Percentiles rank a stretch among this genome's conserved stretches.
Conservation (phyloP, 1,140 invertebrate genomes). For the Drosophila cardini region DNA sequence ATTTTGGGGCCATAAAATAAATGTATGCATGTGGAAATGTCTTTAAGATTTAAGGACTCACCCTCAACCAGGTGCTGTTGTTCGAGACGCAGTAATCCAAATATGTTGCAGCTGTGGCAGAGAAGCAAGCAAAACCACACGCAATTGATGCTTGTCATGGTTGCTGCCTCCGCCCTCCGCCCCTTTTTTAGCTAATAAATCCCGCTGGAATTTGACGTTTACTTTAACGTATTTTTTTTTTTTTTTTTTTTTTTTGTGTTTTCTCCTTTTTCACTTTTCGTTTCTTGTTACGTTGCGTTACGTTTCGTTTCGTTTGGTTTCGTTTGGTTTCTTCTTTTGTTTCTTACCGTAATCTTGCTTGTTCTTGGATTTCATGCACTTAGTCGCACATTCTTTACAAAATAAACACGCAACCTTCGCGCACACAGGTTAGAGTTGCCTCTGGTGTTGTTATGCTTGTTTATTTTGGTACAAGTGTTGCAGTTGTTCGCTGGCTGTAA, state of each 20-base stretch:
- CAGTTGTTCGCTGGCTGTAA: slow-evolving; percentile 49
- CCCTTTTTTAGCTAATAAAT: slow-evolving; percentile 23
- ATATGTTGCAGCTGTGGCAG: slow-evolving; percentile 56
- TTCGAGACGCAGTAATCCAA: slow-evolving; percentile 59
- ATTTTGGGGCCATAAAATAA: slow-evolving; percentile 12
- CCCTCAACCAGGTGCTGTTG: slow-evolving; percentile 44
- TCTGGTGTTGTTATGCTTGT: slow-evolving; percentile 27
- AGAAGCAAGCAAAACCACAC: slow-evolving; percentile 60
- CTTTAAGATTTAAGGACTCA: slow-evolving; percentile 50
- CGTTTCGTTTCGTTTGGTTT: slow-evolving; percentile 9
- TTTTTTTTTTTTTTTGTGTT: slow-evolving; percentile 13
- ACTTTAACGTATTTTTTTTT: slow-evolving; percentile 2
- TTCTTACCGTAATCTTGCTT: slow-evolving; percentile 30
- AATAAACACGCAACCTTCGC: slow-evolving; percentile 43
- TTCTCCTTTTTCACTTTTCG: slow-evolving; percentile 12
- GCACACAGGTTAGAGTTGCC: slow-evolving; percentile 34
- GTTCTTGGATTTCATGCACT: slow-evolving; percentile 65
- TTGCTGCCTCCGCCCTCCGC: neutral
- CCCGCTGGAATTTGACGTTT: slow-evolving; percentile 26
- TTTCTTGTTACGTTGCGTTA: neutral
- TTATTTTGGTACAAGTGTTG: slow-evolving; percentile 40
- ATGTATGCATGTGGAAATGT: slow-evolving; percentile 1
- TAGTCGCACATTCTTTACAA: slow-evolving; percentile 63
- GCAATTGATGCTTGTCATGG: slow-evolving; percentile 63
- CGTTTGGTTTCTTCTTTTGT: slow-evolving; percentile 10